Conservation (phyloP, 1,140 invertebrate genomes). For the Odontomachus brunneus region DNA sequence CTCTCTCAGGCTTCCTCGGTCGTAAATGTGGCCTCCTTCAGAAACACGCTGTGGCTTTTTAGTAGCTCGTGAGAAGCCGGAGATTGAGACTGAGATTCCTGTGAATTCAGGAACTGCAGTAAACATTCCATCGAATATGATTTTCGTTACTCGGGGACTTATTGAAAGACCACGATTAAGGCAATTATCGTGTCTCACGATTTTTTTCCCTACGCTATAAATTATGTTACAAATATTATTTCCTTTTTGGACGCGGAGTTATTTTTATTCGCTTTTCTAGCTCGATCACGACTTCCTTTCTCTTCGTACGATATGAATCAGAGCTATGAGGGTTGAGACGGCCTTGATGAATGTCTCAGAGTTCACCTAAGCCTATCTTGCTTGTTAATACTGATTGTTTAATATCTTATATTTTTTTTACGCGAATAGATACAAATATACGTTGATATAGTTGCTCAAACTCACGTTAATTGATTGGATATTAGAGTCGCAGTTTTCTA, state of each 20-base stretch:
- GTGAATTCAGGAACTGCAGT: too few species aligned
- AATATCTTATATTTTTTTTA: conserved; percentile 49
- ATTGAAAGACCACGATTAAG: too few species aligned
- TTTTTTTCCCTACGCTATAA: too few species aligned
- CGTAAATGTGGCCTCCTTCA: too few species aligned
- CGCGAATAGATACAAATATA: conserved; percentile 25
- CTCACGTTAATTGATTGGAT: conserved; percentile 25
- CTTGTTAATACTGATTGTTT: conserved; percentile 30
- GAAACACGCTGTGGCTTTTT: too few species aligned
- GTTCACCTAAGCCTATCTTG: conserved; percentile 42
- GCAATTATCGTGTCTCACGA: too few species aligned
- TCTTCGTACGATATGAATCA: not conserved
- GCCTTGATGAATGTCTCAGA: conserved; percentile 13
- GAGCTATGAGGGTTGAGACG: conserved; percentile 13
- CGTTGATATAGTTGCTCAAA: conserved; percentile 49
- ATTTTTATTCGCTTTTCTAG: not conserved
- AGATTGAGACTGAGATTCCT: too few species aligned
- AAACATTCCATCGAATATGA: too few species aligned
- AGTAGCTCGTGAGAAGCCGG: too few species aligned
- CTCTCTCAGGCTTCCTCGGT: too few species aligned
- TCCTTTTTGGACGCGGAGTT: not conserved
- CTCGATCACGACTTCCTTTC: not conserved
- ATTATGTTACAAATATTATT: too few species aligned
- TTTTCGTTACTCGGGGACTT: too few species aligned
- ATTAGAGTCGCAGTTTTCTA: conserved; percentile 2